These are phyloP conservation scores for Limnephilus rhombicus DNA, from an alignment of 2,888 invertebrate genomes.

Conservation along the genomic window DNA sequence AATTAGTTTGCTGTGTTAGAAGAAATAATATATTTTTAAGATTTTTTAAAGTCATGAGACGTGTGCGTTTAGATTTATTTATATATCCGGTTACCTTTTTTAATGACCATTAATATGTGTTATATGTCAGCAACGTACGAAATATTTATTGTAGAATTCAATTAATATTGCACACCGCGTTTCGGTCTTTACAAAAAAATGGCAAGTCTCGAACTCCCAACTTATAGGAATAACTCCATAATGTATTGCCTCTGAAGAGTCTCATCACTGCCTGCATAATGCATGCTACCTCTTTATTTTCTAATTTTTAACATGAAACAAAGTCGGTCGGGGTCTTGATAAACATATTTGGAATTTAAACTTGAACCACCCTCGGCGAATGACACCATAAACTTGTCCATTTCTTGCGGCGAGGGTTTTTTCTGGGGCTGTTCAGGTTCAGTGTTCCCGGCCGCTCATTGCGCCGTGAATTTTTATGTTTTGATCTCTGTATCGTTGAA, in stretches of 20 bases:
- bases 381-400: slow-evolving; percentile 58
- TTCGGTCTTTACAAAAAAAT: background rate
- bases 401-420: slow-evolving; percentile 16
- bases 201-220: background rate
- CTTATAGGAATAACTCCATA: background rate
- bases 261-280: slow-evolving; percentile 49
- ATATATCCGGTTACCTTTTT: too few relatives aligned
- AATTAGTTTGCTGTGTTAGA: too few relatives aligned
- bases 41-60: too few relatives aligned
- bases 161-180: background rate
- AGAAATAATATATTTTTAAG: too few relatives aligned
- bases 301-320: slow-evolving; percentile 55
- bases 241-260: background rate
- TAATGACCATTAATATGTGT: background rate
- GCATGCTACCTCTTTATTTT: slow-evolving; percentile 48
- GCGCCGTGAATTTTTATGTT: slow-evolving; percentile 16
- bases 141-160: background rate
- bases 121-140: background rate
- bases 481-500: slow-evolving; percentile 10
- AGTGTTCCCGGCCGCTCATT: background rate
- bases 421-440: background rate
- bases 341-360: slow-evolving; percentile 54
- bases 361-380: slow-evolving; percentile 40
- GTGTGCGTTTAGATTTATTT: too few relatives aligned
- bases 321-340: slow-evolving; percentile 43